Evolutionary conservation across 2,113 vertebrate species (phyloP), one percentile per base, ranked within the genome.

Genomic region (Myiopsitta monachus): DNA sequence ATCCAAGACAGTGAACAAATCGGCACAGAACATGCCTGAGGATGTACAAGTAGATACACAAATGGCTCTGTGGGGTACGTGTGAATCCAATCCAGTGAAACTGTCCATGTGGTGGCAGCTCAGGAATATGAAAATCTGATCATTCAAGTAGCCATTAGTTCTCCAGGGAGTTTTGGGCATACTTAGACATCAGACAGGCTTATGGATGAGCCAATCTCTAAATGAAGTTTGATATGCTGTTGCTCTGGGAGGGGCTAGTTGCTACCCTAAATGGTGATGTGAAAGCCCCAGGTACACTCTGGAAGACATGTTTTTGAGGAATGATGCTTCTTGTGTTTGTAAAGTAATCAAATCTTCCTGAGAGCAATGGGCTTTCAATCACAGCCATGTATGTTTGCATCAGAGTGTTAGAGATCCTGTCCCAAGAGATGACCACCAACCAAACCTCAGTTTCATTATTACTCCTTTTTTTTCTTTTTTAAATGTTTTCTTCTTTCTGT

Each of bases 301-400:
- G 67, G 38, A 90, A 94, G 93, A 80, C 74, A 70, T 61, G 15
- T n/a, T 91, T 91, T 77, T 94, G 91, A 94, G 87, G 63, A 95
- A 94, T 80, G 78, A 78, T 67, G 49, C 49, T 83, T 49, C 78
- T 80, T 78, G 39, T 79, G 66, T 89, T 86, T 86, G 92, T 85
- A 86, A 96, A 83, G 72, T 62, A 94, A 85, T 93, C 85, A 95
- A 80, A 80, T 76, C 75, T 88, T 95, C 69, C 64, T 92, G 90
- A 90, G 88, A 93, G 88, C 86, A 61, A 23, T 18, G 66, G 52
- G 39, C 81, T 82, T 92, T 95, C 91, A 94, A 38, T 94, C 93
- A 82, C 83, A 92, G 87, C 61, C 66, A 4, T 14, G 52, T 28
- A 36, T 44, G 62, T 76, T 92, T 87, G 33, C 68, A 39, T 28